Evolutionary conservation across 2,113 vertebrate species (phyloP).

Genomic region (Prionailurus bengalensis): DNA sequence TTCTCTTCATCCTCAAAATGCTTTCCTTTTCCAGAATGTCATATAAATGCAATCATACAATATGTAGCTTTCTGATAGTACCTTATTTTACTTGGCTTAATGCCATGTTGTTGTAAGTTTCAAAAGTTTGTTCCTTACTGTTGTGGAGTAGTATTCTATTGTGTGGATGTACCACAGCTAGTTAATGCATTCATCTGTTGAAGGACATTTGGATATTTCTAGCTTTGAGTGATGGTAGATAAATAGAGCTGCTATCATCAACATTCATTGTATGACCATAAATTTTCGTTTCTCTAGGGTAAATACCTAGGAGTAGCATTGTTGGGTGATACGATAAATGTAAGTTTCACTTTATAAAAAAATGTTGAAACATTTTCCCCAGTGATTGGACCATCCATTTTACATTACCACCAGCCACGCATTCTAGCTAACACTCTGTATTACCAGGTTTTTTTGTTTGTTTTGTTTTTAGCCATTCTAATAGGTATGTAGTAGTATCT

Average conservation of each 20-base stretch:
- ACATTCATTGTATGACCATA: neutral
- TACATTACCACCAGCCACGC: neutral
- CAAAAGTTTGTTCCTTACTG: neutral
- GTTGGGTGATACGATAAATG: neutral
- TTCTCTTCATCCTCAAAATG: neutral
- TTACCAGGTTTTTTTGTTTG: neutral
- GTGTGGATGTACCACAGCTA: neutral
- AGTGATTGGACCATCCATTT: neutral
- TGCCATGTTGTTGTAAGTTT: neutral
- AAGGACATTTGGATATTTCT: neutral
- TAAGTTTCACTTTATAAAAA: constrained; percentile 34
- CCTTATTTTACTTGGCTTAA: neutral
- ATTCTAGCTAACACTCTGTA: neutral
- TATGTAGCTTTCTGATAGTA: neutral
- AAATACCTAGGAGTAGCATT: neutral
- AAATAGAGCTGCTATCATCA: neutral
- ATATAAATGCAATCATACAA: neutral
- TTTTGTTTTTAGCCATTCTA: neutral
- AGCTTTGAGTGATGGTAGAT: neutral
- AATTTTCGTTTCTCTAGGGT: neutral
- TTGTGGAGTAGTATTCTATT: neutral
- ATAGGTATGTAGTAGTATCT: neutral
- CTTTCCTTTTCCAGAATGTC: neutral
- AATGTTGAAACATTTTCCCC: neutral
- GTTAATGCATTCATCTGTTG: neutral